These are phyloP conservation scores for Pseudoatta argentina DNA, from an alignment of 1,140 invertebrate genomes.

Conservation along the genomic window DNA sequence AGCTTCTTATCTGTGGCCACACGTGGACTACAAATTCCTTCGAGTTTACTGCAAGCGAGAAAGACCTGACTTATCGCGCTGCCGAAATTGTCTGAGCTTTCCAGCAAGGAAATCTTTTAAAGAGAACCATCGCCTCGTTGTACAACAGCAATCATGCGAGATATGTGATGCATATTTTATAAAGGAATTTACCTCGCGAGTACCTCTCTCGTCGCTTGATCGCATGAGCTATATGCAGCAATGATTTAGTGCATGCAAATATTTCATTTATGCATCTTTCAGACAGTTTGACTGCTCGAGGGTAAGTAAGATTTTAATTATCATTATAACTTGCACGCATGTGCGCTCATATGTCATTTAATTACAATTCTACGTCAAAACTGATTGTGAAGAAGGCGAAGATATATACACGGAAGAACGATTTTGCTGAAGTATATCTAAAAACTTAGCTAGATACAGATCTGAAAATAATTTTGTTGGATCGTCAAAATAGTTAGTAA, in stretches of 20 bases:
- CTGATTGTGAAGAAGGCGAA: not conserved
- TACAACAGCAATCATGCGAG: slow-evolving; percentile 8
- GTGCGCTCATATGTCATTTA: not conserved
- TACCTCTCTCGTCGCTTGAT: not conserved
- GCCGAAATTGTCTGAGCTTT: not conserved
- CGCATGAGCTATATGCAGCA: not conserved
- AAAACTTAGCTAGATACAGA: too few species aligned
- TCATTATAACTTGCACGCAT: not conserved
- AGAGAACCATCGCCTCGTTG: not conserved
- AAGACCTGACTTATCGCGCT: slow-evolving; percentile 19
- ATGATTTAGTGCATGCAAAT: not conserved
- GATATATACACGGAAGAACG: not conserved
- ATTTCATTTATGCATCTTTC: not conserved
- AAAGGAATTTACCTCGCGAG: not conserved
- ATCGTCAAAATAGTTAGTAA: too few species aligned
- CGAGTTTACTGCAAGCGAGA: not conserved
- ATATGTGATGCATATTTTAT: not conserved
- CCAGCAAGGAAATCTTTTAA: not conserved
- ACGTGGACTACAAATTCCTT: slow-evolving; percentile 9
- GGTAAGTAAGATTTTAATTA: not conserved
- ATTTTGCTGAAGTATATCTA: too few species aligned
- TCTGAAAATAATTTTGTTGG: too few species aligned
- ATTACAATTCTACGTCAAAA: not conserved
- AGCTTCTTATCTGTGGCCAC: slow-evolving; percentile 30
- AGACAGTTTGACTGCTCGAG: not conserved